These are phyloP conservation scores for Volucella inanis DNA, from an alignment of 2,888 invertebrate genomes.

Conservation along the genomic window DNA sequence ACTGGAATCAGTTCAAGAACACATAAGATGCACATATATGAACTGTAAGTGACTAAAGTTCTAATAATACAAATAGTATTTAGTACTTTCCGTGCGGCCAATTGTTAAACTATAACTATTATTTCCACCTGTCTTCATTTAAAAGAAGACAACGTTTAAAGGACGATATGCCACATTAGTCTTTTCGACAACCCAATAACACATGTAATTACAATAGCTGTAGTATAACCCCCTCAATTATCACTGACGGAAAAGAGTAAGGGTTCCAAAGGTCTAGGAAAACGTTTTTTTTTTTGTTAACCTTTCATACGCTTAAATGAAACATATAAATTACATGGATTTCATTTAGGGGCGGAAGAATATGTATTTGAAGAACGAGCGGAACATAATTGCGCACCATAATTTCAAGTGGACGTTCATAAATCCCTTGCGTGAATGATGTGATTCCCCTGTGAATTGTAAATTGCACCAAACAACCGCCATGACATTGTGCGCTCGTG, in stretches of 20 bases:
- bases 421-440: conserved; percentile 68
- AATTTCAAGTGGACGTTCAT: conserved; percentile 68
- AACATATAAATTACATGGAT: conserved; percentile 66
- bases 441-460: conserved; percentile 62
- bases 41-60: no score
- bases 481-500: conserved; percentile 56
- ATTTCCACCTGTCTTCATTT: no score
- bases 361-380: conserved; percentile 50
- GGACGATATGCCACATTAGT: conserved; percentile 50
- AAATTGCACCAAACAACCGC: conserved; percentile 66
- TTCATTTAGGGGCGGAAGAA: conserved; percentile 41
- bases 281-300: conserved; percentile 1
- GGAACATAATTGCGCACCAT: conserved; percentile 67
- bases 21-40: no score
- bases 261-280: conserved; percentile 35
- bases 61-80: no score
- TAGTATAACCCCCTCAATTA: conserved; percentile 66
- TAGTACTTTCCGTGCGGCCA: no score
- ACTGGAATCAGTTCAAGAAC: no score
- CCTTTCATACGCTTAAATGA: conserved; percentile 34
- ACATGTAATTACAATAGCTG: conserved; percentile 64
- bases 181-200: conserved; percentile 65
- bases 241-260: conserved; percentile 51
- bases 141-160: background rate
- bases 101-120: no score